Evolutionary conservation across 2,797 vertebrate genomes (phyloP).

Genomic region (Coendou prehensilis): DNA sequence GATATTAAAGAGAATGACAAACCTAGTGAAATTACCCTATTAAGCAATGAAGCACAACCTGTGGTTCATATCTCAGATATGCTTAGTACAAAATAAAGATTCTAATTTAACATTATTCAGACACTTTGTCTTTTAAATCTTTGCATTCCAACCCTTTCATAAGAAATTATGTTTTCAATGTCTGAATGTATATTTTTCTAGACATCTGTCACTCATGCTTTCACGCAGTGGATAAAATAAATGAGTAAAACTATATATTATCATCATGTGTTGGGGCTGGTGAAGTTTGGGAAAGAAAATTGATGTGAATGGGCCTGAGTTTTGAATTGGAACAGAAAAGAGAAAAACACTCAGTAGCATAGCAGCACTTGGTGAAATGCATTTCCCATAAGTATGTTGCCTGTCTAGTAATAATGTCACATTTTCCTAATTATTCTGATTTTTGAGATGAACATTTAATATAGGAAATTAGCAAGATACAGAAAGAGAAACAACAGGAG

Average conservation of each 20-base stretch:
- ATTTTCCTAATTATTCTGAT: constrained; percentile 24
- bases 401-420: not conserved
- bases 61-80: constrained; percentile 83
- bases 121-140: constrained; percentile 80
- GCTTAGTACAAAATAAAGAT: constrained; percentile 82
- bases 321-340: not conserved
- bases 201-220: not conserved
- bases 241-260: constrained; percentile 12
- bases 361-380: not conserved
- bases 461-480: not conserved
- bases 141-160: constrained; percentile 22
- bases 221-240: constrained; percentile 18
- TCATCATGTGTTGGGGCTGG: not conserved
- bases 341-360: not conserved
- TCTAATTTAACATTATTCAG: constrained; percentile 79
- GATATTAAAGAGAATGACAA: constrained; percentile 84
- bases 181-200: constrained; percentile 41
- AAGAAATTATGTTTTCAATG: constrained; percentile 25
- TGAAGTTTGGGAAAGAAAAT: not conserved
- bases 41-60: constrained; percentile 84
- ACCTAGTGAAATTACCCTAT: constrained; percentile 85
- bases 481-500: not conserved
- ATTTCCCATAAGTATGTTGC: not conserved
- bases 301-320: not conserved
- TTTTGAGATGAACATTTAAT: not conserved